phyloP scores from a whole-genome alignment of 1,140 invertebrate species.

The Euglossa dilemma region DNA sequence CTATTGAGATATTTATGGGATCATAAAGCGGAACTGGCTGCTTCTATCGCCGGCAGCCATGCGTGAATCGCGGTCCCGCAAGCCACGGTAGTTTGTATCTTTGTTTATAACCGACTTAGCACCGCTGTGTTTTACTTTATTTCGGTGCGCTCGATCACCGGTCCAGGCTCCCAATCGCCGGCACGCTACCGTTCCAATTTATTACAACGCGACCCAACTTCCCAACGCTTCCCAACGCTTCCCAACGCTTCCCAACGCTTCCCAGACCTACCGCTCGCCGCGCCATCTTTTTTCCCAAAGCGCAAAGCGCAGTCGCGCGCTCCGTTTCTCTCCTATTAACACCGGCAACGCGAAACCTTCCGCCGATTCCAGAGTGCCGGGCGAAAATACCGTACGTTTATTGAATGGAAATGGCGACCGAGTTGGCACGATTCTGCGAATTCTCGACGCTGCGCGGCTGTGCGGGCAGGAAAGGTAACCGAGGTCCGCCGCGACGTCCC shows the following conservation, averaged over 20 bases:
- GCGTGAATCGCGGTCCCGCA: constrained; percentile 62
- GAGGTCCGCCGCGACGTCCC: constrained; percentile 9
- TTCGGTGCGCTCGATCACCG: constrained; percentile 55
- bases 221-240: not conserved
- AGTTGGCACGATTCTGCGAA: constrained; percentile 40
- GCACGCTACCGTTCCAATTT: constrained; percentile 43
- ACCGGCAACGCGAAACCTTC: not conserved
- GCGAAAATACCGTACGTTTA: constrained; percentile 7
- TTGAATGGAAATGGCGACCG: constrained; percentile 22
- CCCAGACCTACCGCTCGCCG: not conserved
- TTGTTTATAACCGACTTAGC: constrained; percentile 65
- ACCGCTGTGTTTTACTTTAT: constrained; percentile 56
- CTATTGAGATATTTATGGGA: constrained; percentile 79
- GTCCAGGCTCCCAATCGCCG: constrained; percentile 25
- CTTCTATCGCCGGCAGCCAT: constrained; percentile 65
- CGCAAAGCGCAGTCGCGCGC: too few species aligned
- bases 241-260: not conserved
- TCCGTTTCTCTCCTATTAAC: not conserved
- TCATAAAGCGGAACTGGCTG: constrained; percentile 76
- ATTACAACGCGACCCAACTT: constrained; percentile 32
- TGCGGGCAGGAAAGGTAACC: constrained; percentile 38
- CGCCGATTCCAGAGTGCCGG: not conserved
- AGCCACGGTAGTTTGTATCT: constrained; percentile 65
- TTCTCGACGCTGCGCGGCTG: not conserved
- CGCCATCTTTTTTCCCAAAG: not conserved